A percentile compares a stretch with the other conserved stretches of the same genome.
Evolutionary conservation across 2,113 vertebrate species (phyloP).

Genomic region (Chaetodon auriga): DNA sequence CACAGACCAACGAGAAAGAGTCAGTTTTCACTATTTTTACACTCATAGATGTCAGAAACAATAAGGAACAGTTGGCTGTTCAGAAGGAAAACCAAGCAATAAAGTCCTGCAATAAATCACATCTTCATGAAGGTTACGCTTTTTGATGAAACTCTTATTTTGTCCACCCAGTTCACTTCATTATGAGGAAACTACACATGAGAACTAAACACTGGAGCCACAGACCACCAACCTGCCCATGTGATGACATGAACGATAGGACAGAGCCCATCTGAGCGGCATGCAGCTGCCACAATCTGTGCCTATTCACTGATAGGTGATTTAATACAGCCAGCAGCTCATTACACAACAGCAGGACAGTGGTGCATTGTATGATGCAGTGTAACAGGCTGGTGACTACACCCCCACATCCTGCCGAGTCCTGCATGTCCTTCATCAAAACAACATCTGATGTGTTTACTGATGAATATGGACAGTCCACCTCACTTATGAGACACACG

Average conservation of each 20-base stretch:
- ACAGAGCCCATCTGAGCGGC: conserved; percentile 17
- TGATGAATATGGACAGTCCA: conserved; percentile 14
- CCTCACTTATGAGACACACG: background rate
- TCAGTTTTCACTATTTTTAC: conserved; percentile 32
- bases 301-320: conserved; percentile 44
- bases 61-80: background rate
- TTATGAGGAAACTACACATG: background rate
- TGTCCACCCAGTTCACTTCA: background rate
- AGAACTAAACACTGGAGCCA: background rate
- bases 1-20: conserved; percentile 19
- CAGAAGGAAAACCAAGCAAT: background rate
- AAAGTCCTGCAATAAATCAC: background rate
- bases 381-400: conserved; percentile 63
- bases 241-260: conserved; percentile 8
- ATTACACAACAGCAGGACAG: conserved; percentile 72
- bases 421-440: conserved; percentile 57
- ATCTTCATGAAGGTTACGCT: background rate
- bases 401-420: conserved; percentile 68
- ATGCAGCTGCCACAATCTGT: conserved; percentile 61
- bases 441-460: conserved; percentile 66
- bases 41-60: conserved; percentile 16
- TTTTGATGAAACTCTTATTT: background rate
- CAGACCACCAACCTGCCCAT: background rate
- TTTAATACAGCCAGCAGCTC: conserved; percentile 58
- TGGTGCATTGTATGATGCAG: conserved; percentile 70